Evolutionary conservation across 2,113 vertebrate species (phyloP).

Genomic region (Sterna hirundo): DNA sequence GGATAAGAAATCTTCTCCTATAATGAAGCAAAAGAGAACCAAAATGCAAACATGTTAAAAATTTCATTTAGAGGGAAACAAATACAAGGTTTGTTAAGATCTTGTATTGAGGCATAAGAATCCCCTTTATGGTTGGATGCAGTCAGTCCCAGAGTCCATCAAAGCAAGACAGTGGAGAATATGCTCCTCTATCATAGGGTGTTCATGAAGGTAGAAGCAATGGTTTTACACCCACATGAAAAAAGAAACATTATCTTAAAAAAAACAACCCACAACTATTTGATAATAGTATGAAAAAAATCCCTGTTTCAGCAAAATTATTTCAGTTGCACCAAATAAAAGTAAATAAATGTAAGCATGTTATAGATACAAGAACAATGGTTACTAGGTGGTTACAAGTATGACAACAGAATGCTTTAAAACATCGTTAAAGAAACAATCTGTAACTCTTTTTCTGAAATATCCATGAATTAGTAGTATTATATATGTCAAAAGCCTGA

Average conservation of each 20-base stretch:
- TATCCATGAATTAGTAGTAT: background rate
- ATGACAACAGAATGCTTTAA: background rate
- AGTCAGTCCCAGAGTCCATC: background rate
- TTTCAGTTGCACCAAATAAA: background rate
- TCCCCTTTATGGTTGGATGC: background rate
- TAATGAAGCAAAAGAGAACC: background rate
- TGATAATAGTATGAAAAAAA: background rate
- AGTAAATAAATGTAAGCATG: background rate
- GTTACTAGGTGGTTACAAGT: background rate
- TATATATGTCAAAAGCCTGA: background rate
- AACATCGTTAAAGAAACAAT: background rate
- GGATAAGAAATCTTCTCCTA: background rate
- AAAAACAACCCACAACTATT: background rate
- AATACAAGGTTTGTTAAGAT: background rate
- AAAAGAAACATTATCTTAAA: background rate
- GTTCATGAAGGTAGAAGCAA: background rate
- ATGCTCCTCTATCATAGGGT: background rate
- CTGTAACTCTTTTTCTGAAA: background rate
- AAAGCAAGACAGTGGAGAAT: background rate
- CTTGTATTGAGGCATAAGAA: background rate
- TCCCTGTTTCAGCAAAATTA: background rate
- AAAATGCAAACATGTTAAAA: background rate
- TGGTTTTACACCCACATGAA: background rate
- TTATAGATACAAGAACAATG: background rate
- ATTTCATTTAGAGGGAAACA: background rate